phyloP scores from a whole-genome alignment of 2,797 vertebrate genomes.

The Galaxias olidus region DNA sequence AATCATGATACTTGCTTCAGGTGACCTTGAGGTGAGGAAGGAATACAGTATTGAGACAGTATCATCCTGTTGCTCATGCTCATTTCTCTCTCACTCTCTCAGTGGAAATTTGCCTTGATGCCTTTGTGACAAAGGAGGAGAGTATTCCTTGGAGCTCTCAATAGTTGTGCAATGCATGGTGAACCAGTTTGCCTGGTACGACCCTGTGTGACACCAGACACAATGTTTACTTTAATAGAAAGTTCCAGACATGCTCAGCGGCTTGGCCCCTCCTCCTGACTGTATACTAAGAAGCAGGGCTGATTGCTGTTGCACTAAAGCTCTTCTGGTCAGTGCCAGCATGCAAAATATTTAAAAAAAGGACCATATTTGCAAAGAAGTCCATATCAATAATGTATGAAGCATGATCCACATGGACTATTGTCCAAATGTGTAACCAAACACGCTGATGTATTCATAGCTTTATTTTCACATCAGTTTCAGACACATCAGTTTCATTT shows the following conservation, averaged over 20 bases:
- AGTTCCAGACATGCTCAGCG: slow-evolving; percentile 25
- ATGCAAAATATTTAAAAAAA: slow-evolving; percentile 40
- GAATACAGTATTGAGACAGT: slow-evolving; percentile 24
- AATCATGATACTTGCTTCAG: slow-evolving; percentile 28
- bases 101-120: slow-evolving; percentile 18
- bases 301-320: slow-evolving; percentile 41
- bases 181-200: slow-evolving; percentile 12
- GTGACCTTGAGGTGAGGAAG: slow-evolving; percentile 14
- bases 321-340: slow-evolving; percentile 37
- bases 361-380: slow-evolving; percentile 35
- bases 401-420: slow-evolving; percentile 52
- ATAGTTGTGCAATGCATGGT: slow-evolving; percentile 15
- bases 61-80: slow-evolving; percentile 15
- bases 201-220: slow-evolving; percentile 23
- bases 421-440: slow-evolving; percentile 50
- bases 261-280: slow-evolving; percentile 14
- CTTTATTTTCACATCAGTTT: slow-evolving; percentile 56
- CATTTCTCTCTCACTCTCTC: slow-evolving; percentile 10
- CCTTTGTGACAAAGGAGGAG: slow-evolving; percentile 10
- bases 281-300: background rate
- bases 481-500: slow-evolving; percentile 72
- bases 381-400: slow-evolving; percentile 51
- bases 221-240: slow-evolving; percentile 35
- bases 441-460: slow-evolving; percentile 67
- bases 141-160: background rate